These are phyloP conservation scores for Crax fasciolata DNA, from an alignment of 2,797 vertebrate genomes.

Conservation along the genomic window DNA sequence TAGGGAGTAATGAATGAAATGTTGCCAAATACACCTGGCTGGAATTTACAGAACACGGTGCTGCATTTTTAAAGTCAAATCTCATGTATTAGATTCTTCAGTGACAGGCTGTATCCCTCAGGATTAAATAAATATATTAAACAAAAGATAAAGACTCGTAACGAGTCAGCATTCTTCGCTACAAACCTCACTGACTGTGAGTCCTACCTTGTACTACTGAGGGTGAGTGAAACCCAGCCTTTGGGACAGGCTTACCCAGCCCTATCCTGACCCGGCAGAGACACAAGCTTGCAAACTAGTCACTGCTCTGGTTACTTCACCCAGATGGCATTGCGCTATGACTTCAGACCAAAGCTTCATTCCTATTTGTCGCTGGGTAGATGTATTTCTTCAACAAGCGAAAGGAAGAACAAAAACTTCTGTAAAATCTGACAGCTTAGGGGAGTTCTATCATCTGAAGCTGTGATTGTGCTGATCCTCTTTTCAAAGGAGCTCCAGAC, in stretches of 20 bases:
- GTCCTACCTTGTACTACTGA: not conserved
- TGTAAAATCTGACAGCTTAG: not conserved
- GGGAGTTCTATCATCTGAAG: not conserved
- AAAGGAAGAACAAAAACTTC: not conserved
- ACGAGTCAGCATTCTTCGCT: not conserved
- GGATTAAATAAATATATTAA: not conserved
- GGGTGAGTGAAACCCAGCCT: not conserved
- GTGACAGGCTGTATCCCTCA: not conserved
- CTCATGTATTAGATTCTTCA: constrained; percentile 6
- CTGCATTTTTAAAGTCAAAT: not conserved
- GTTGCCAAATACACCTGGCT: not conserved
- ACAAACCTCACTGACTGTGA: not conserved
- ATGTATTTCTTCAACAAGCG: not conserved
- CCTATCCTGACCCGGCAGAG: not conserved
- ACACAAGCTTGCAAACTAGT: not conserved
- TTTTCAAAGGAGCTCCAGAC: not conserved
- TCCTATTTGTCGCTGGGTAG: not conserved
- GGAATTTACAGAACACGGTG: constrained; percentile 12
- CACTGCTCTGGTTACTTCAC: not conserved
- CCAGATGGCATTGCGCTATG: not conserved
- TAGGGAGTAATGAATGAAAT: not conserved
- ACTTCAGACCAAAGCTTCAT: not conserved
- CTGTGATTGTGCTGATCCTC: not conserved
- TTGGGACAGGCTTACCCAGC: not conserved
- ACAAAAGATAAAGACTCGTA: not conserved